Evolutionary conservation across 1,140 invertebrate species (phyloP), one percentile per base, ranked within the genome.

Genomic region (Lepidotrigona ventralis): DNA sequence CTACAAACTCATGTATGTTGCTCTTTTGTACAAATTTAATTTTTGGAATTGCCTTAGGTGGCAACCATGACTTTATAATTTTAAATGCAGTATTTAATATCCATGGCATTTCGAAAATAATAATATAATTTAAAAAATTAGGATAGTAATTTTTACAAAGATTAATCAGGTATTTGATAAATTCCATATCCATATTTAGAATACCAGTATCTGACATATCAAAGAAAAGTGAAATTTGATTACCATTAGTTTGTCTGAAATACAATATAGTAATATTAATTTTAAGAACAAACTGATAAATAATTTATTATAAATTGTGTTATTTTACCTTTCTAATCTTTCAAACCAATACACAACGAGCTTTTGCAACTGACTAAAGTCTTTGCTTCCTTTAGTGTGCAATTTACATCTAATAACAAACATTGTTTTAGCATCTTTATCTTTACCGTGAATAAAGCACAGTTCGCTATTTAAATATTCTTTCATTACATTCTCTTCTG

Each of bases 51-150:
- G 97, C 98, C 92, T 98, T 98, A 11, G 97, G 96, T 60, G 98
- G 98, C 75, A 99, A 92, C 95, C 98, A 96, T 0, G 96, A 95
- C 94, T 99, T 99, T 64, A 99, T 97, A 69, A 99, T 95, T 94
- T 98, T 99, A 94, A 99, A 99, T 3, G 97, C 97, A 88, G 98
- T 96, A 92, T 97, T 98, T 78, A 99, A 94, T 15, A 99, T 96
- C 98, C 98, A 99, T 9, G 98, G 97, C 97, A 99, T 98, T 92
- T 99, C 98, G 94, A 96, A 98, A 76, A 99, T 97, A 64, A 99
- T 94, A 83, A 99, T 98, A 91, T 98, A 98, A 92, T 98, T 99
- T 81, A 98, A 93, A 92, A 97, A 96, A 94, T 96, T 97, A 17
- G 98, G 98, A 94, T 99, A 99, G 92, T 99, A 98, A 56, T 95